Conservation (phyloP, 2,888 invertebrate genomes). For the Drosophila pullipes region DNA sequence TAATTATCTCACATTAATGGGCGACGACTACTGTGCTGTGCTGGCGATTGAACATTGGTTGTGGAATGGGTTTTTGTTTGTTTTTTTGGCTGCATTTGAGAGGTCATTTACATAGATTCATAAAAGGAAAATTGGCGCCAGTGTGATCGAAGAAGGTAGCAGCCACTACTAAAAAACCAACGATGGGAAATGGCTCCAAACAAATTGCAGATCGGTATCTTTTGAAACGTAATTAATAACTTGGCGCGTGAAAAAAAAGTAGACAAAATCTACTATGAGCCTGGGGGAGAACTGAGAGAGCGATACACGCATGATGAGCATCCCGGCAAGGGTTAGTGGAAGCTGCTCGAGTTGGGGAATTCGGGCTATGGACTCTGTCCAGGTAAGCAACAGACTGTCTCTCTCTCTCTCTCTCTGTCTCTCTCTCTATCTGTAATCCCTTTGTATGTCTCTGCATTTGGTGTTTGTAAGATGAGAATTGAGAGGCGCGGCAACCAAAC, state of each 20-base stretch:
- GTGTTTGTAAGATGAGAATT: conserved; percentile 51
- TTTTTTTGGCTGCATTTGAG: conserved; percentile 16
- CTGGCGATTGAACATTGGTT: not conserved
- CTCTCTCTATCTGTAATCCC: not conserved
- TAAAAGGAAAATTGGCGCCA: conserved; percentile 69
- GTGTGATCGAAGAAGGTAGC: conserved; percentile 57
- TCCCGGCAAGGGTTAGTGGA: conserved; percentile 31
- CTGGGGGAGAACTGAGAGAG: not conserved
- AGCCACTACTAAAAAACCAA: conserved; percentile 39
- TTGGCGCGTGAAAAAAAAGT: conserved; percentile 44
- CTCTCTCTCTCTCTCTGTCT: not conserved
- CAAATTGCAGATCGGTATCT: conserved; percentile 76
- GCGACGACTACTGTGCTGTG: conserved; percentile 47
- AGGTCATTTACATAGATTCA: conserved; percentile 71
- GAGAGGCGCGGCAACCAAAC: conserved; percentile 27
- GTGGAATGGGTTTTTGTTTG: not conserved
- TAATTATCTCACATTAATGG: conserved; percentile 52
- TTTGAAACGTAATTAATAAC: conserved; percentile 79
- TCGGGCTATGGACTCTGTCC: conserved; percentile 22
- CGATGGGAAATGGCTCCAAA: conserved; percentile 35
- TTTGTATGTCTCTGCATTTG: not conserved
- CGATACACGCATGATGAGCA: conserved; percentile 9
- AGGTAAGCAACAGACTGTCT: conserved; percentile 37
- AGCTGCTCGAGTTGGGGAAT: conserved; percentile 3
- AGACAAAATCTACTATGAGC: not conserved